Evolutionary conservation across 2,797 vertebrate genomes (phyloP).

Genomic region (Sebastes oblongus): DNA sequence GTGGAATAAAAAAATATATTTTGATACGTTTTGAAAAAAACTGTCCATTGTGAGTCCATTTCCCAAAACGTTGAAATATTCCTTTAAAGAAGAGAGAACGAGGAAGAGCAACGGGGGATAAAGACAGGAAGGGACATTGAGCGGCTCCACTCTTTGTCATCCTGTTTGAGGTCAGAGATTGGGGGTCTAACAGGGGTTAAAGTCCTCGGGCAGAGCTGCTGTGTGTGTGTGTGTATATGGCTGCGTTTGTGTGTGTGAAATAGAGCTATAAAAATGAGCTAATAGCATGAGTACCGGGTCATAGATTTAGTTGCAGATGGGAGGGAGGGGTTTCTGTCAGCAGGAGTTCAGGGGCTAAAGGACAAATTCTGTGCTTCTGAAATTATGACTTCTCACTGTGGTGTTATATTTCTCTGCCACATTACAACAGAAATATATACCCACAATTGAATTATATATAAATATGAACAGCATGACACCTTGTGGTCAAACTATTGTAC

Average conservation of each 20-base stretch:
- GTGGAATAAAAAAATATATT: background rate
- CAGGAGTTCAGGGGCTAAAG: constrained; percentile 45
- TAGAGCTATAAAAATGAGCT: constrained; percentile 32
- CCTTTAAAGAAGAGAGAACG: background rate
- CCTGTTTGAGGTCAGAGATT: constrained; percentile 16
- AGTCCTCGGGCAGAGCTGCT: constrained; percentile 4
- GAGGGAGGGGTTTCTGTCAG: constrained; percentile 24
- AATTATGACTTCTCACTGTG: constrained; percentile 17
- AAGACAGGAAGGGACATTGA: background rate
- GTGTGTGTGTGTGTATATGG: constrained; percentile 9
- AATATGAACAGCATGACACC: background rate
- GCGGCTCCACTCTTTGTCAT: background rate
- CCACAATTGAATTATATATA: background rate
- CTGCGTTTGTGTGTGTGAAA: constrained; percentile 13
- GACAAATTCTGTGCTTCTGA: constrained; percentile 41
- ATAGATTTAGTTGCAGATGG: constrained; percentile 34
- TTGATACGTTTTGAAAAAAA: background rate
- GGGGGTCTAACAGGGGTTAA: constrained; percentile 33
- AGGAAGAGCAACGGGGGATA: background rate
- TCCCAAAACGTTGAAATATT: background rate
- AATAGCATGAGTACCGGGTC: constrained; percentile 28
- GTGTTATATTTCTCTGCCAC: constrained; percentile 2
- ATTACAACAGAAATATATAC: background rate
- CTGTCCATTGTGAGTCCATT: background rate
- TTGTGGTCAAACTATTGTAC: background rate